Evolutionary conservation across 1,140 invertebrate species (phyloP).

Genomic region (Zaprionus vittiger): DNA sequence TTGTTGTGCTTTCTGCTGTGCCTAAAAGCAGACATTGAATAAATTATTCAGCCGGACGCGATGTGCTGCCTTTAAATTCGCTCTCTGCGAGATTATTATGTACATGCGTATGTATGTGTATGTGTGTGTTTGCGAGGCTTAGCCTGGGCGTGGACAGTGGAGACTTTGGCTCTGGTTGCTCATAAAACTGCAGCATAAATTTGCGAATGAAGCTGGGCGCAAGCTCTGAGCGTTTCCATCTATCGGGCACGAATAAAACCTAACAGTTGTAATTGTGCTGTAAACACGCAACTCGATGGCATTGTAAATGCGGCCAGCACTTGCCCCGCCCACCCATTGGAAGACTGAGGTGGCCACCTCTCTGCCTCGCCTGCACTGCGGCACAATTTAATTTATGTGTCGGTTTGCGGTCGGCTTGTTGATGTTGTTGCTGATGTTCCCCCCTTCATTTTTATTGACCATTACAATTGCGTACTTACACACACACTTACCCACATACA

Average conservation of each 20-base stretch:
- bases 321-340: constrained; percentile 33
- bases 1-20: constrained; percentile 41
- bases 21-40: constrained; percentile 82
- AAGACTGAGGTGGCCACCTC: not conserved
- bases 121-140: not conserved
- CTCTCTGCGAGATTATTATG: constrained; percentile 63
- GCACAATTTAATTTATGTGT: constrained; percentile 77
- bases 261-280: constrained; percentile 81
- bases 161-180: constrained; percentile 52
- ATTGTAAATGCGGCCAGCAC: constrained; percentile 61
- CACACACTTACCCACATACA: constrained; percentile 14
- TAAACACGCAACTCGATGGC: constrained; percentile 80
- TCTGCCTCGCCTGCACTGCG: constrained; percentile 57
- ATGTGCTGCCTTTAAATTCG: constrained; percentile 62
- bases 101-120: constrained; percentile 28
- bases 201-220: constrained; percentile 28
- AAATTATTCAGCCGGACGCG: constrained; percentile 69
- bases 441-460: constrained; percentile 77
- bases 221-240: constrained; percentile 38
- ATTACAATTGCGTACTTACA: constrained; percentile 55
- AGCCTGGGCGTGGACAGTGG: constrained; percentile 27
- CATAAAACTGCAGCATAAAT: constrained; percentile 79
- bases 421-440: constrained; percentile 57
- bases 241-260: constrained; percentile 74
- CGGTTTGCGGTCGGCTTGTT: constrained; percentile 70